Base-by-base conservation (phyloP, 2,797 vertebrate species). In the Buceros bicornis region DNA sequence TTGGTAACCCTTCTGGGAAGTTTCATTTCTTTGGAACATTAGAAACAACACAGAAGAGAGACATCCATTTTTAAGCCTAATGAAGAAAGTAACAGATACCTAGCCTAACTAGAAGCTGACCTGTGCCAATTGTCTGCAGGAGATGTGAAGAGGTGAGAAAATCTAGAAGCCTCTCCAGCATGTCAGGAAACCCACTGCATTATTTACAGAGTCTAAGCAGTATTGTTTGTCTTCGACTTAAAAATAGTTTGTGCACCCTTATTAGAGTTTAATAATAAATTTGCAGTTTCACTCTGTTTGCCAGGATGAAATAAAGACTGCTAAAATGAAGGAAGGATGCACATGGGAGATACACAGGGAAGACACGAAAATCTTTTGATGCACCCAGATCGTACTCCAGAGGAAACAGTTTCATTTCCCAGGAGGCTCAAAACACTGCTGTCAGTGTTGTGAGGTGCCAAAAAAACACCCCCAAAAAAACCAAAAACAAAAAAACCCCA, bases 181-280 rank as follows among this genome's bases (percentile, higher is more conserved):
- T 51, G 60, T 14, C 90, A 82, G 85, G 82, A 79, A 83, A 79
- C 7, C 26, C 51, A 2, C 60, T 97, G 90, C 72, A 95, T 96
- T 93, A 97, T 94, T 96, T 87, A 95, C 47, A 26, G 0, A 56
- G 70, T 66, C 77, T 77, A 66, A 92, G 73, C 67, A 73, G 86
- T 2, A 43, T 28, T 79, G 51, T 94, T 93, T 95, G 92, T 95
- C 91, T 56, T 33, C 9, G 48, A 18, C 86, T 79, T 51, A 51
- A 37, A 35, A 96, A 45, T 86, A 89, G 92, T 84, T 94, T 96
- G 93, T 93, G 86, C 62, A 62, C 45, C 47, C 17, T 88, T 50
- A 88, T 12, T 69, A 37, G 66, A 69, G 76, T 72, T 95, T 42
- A 95, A 91, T 93, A 93, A 88, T 70, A 87, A 93, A 96, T 60